Evolutionary conservation across 2,113 vertebrate species (phyloP), one percentile per base, ranked within the genome.

Genomic region (Riparia riparia): DNA sequence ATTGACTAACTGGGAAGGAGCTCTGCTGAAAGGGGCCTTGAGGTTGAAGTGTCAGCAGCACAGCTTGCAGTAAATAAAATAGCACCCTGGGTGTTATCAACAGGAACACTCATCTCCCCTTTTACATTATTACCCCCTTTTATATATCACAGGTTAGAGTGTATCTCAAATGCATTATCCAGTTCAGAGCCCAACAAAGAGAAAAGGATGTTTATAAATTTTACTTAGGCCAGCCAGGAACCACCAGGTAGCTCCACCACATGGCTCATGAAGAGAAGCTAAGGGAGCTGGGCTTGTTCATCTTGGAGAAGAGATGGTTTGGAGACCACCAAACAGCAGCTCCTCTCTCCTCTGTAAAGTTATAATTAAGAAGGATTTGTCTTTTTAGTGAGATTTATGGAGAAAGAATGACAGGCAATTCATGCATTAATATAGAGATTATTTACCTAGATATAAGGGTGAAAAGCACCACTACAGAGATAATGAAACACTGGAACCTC

Each of bases 271-370:
- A 74, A 39, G 7, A 64, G 28, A 65, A 2, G 9, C 9, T 64
- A 54, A 74, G 14, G 10, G 21, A 82, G 6, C 3, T 85, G 11
- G 34, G 4, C 9, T 86, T 70, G 2, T 39, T 51, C 13, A 60
- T 0, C 18, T 8, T 49, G 22, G 16, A 81, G 64, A 60, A 93
- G 9, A 44, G 3, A 14, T 0, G 0, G 14, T 12, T 56, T 76
- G n/a, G 24, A 4, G 17, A 49, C 20, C 5, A 26, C 2, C 8
- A 66, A 44, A 71, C 0, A 74, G 20, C 42, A 82, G 31, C 4
- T 56, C 9, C 31, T 37, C 37, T 37, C 37, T 70, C 10, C 37
- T 51, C 32, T 85, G 1, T 32, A 31, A 65, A 42, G 5, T 42
- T 42, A 34, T 53, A 47, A 26, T 41, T 82, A 22, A 51, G 37